A percentile compares a stretch with the other conserved stretches of the same genome.
These are phyloP conservation scores for Huso huso DNA, from an alignment of 2,797 vertebrate species.

Conservation along the genomic window DNA sequence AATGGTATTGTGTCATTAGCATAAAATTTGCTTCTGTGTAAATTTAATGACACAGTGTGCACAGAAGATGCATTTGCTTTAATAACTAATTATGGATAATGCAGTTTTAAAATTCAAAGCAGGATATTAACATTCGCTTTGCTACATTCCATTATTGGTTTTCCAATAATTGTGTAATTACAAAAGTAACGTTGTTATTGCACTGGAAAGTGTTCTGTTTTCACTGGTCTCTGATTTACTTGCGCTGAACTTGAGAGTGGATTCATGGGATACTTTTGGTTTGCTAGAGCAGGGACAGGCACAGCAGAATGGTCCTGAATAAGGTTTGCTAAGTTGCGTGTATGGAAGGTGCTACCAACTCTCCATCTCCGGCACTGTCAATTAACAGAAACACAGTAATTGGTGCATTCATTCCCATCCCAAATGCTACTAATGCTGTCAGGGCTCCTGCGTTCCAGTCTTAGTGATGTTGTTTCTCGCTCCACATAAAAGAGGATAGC, in stretches of 20 bases:
- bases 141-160: conserved; percentile 20
- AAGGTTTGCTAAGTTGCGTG: neutral
- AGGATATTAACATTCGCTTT: conserved; percentile 29
- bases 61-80: conserved; percentile 27
- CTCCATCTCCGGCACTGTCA: neutral
- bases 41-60: conserved; percentile 32
- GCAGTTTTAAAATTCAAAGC: conserved; percentile 21
- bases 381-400: conserved; percentile 43
- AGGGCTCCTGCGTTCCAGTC: conserved; percentile 21
- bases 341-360: neutral
- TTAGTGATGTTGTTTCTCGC: conserved; percentile 34
- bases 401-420: conserved; percentile 21
- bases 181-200: conserved; percentile 19
- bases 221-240: neutral
- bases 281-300: no score
- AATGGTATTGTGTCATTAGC: conserved; percentile 33
- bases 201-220: conserved; percentile 3
- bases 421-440: no score
- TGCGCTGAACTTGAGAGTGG: no score
- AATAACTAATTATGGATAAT: conserved; percentile 32
- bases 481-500: conserved; percentile 31
- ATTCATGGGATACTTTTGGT: no score
- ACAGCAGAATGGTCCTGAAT: neutral
- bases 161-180: conserved; percentile 23
- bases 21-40: conserved; percentile 29